These are phyloP conservation scores for Ptiloglossa arizonensis DNA, from an alignment of 1,140 invertebrate species.

Conservation along the genomic window DNA sequence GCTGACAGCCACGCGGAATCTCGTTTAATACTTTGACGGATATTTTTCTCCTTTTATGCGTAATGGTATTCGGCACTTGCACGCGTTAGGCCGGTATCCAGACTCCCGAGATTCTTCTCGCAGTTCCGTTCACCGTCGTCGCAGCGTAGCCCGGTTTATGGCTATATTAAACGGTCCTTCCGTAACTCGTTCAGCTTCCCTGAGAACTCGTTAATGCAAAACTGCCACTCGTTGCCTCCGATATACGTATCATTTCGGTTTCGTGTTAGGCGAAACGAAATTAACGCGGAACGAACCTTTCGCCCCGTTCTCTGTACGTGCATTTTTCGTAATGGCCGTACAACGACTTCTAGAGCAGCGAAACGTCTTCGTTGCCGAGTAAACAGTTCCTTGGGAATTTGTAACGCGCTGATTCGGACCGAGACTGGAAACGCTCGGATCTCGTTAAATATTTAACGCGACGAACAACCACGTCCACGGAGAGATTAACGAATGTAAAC, in stretches of 20 bases:
- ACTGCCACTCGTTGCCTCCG: no score
- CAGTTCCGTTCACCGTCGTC: not conserved
- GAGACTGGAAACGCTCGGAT: no score
- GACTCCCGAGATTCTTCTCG: not conserved
- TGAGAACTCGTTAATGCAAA: not conserved
- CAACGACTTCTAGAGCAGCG: no score
- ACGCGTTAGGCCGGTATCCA: not conserved
- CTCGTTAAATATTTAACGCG: no score
- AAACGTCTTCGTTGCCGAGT: no score
- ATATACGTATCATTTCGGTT: not conserved
- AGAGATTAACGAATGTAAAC: no score
- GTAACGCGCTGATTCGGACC: no score
- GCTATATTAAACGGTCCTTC: not conserved
- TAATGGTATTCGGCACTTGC: no score
- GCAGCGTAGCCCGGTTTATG: not conserved
- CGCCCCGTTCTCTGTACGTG: no score
- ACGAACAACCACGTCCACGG: no score
- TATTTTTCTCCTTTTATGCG: not conserved
- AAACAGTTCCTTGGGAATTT: no score
- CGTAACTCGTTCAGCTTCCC: not conserved
- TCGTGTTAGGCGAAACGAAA: not conserved
- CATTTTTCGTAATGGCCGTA: no score
- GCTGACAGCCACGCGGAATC: conserved; percentile 2
- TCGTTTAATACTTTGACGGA: conserved; percentile 20
- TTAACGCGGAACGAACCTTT: not conserved